Evolutionary conservation across 2,113 vertebrate genomes (phyloP), one percentile per base, ranked within the genome.

Genomic region (Elgaria multicarinata): DNA sequence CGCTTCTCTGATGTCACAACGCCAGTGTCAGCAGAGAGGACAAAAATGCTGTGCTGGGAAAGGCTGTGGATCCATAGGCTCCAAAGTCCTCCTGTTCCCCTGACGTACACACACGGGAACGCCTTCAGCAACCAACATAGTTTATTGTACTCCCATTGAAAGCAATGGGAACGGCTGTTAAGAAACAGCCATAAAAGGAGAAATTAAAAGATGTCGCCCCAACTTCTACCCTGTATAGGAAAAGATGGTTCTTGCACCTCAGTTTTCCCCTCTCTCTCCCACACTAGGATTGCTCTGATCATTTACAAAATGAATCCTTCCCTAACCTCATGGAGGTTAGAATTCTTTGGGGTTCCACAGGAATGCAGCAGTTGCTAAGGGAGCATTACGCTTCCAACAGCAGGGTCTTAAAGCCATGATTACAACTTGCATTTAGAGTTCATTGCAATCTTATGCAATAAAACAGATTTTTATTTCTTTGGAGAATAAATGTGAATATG

Each of bases 401-500:
- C 0, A 36, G 18, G 0, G 24, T 50, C 10, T 53, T 4, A 22
- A 74, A 50, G 86, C 62, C 20, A 46, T 24, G 46, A 24, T 66
- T 31, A 46, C 39, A 46, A n/a, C 55, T 46, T 77, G 8, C 66
- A 78, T 75, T 85, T 53, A n/a, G 18, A 24, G 28, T 24, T 71
- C 31, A 69, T 46, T 86, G 67, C 58, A 46, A 10, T 87, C 78
- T 67, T 9, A 31, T 2, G 75, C 36, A 74, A 75, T 76, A 81
- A 7, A 44, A 72, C 74, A 84, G 77, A 18, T 62, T 31, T 2
- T 0, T 71, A 2, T 8, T 75, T 58, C 74, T 0, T 0, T 36
- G 50, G 88, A 91, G 85, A 88, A 22, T 81, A 93, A 91, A 93
- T 92, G 83, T 89, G 28, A 46, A 66, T 14, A 44, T 8, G 24